Conservation (phyloP, 1,140 invertebrate species). For the Batillaria attramentaria region DNA sequence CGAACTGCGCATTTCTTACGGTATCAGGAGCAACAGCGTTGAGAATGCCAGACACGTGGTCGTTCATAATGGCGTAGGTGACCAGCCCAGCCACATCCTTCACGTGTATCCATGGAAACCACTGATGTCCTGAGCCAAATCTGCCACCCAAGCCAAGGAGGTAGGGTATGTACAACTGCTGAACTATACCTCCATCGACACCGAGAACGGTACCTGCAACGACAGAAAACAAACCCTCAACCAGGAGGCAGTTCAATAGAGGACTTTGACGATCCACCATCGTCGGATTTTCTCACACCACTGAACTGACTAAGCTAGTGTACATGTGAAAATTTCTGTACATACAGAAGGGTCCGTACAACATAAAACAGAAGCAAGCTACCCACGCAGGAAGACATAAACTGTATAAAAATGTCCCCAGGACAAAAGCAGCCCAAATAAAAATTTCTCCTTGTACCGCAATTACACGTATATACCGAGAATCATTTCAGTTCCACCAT, state of each 20-base stretch:
- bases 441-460: too few relatives aligned
- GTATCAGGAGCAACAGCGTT: constrained; percentile 91
- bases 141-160: constrained; percentile 86
- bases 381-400: too few relatives aligned
- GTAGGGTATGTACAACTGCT: constrained; percentile 87
- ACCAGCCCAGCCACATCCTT: constrained; percentile 85
- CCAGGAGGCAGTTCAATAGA: background rate
- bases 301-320: background rate
- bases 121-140: constrained; percentile 87
- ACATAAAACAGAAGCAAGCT: too few relatives aligned
- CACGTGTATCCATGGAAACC: constrained; percentile 95
- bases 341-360: too few relatives aligned
- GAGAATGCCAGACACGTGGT: constrained; percentile 76
- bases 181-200: constrained; percentile 88
- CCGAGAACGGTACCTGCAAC: constrained; percentile 89
- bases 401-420: too few relatives aligned
- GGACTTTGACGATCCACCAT: background rate
- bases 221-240: background rate
- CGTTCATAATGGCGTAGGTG: constrained; percentile 82
- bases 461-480: too few relatives aligned
- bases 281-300: background rate
- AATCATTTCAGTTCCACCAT: too few relatives aligned
- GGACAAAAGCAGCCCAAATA: too few relatives aligned
- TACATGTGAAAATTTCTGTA: too few relatives aligned
- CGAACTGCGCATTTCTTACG: constrained; percentile 88